Percentiles rank a stretch among this genome's conserved stretches.
phyloP scores from a whole-genome alignment of 1,140 invertebrate genomes.

The Aphis gossypii region DNA sequence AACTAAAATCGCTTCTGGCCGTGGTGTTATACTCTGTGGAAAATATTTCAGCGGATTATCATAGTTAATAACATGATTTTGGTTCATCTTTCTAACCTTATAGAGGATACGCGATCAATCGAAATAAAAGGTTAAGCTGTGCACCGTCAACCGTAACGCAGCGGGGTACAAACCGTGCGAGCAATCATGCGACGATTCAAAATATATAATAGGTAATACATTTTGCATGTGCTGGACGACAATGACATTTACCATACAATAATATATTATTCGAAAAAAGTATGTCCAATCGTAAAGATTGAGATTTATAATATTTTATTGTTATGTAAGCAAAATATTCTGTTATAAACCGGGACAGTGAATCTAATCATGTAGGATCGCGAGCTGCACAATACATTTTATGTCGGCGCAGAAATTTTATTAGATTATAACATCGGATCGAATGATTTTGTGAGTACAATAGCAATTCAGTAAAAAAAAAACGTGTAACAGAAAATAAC shows the following conservation, averaged over 20 bases:
- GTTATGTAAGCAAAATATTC: neutral
- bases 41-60: neutral
- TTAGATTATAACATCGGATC: neutral
- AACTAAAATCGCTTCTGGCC: neutral
- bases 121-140: neutral
- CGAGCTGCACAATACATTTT: neutral
- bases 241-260: neutral
- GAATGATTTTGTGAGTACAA: neutral
- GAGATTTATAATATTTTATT: neutral
- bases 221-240: neutral
- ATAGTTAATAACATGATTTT: neutral
- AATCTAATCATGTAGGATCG: too few species aligned
- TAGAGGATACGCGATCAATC: neutral
- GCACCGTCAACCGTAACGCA: neutral
- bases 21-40: neutral
- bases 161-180: neutral
- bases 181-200: neutral
- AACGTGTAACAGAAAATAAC: neutral
- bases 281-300: neutral
- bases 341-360: neutral
- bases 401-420: neutral
- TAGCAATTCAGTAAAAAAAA: neutral
- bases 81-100: neutral
- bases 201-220: neutral
- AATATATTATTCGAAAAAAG: neutral